phyloP scores from a whole-genome alignment of 2,888 invertebrate species.

The Andrena bicolor region DNA sequence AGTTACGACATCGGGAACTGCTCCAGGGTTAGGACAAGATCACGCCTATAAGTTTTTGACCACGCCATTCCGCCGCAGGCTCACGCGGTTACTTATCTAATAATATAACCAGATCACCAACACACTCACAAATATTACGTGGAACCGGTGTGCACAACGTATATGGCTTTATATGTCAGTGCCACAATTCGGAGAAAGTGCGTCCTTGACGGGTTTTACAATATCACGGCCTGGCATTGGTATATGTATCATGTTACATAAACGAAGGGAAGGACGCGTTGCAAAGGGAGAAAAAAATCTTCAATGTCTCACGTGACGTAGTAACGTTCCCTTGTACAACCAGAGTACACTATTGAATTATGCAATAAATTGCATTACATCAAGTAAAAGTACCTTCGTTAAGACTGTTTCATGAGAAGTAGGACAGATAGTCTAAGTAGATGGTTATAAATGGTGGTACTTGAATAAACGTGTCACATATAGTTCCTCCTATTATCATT shows the following conservation, averaged over 20 bases:
- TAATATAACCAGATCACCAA: slow-evolving; percentile 57
- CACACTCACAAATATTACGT: slow-evolving; percentile 43
- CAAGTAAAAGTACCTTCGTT: not conserved
- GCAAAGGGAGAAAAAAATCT: slow-evolving; percentile 16
- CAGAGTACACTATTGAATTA: not conserved
- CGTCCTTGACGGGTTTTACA: slow-evolving; percentile 71
- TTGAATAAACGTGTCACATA: not conserved
- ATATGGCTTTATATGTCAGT: slow-evolving; percentile 66
- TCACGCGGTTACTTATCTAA: slow-evolving; percentile 28
- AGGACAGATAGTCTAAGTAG: not conserved
- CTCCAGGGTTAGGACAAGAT: not conserved
- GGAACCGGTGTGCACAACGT: slow-evolving; percentile 38
- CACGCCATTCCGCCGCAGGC: not conserved
- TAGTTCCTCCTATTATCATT: not conserved
- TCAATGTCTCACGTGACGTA: slow-evolving; percentile 32
- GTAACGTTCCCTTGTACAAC: slow-evolving; percentile 28
- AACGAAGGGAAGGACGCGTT: slow-evolving; percentile 52
- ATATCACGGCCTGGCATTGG: slow-evolving; percentile 62
- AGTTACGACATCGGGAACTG: slow-evolving; percentile 11
- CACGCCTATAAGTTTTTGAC: slow-evolving; percentile 13
- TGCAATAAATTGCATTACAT: not conserved
- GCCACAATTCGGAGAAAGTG: slow-evolving; percentile 75
- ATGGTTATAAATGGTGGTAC: not conserved
- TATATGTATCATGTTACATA: slow-evolving; percentile 66
- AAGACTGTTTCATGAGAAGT: not conserved